Conservation (phyloP, 1,140 invertebrate genomes). For the Drosophila seguyi region DNA sequence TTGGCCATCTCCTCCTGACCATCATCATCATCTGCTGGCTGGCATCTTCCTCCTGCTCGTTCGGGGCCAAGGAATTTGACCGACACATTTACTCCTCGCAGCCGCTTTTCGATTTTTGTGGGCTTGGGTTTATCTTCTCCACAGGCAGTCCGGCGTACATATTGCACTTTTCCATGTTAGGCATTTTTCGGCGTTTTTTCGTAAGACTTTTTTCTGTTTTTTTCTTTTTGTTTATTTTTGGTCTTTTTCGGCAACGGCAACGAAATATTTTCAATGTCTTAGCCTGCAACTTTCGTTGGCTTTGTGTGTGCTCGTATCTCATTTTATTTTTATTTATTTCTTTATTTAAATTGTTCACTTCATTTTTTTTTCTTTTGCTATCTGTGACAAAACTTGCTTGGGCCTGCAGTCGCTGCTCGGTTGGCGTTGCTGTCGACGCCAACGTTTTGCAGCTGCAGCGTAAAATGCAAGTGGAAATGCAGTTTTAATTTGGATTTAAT, state of each 20-base stretch:
- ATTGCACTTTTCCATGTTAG: slow-evolving; percentile 55
- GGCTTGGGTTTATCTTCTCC: slow-evolving; percentile 43
- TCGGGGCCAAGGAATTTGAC: slow-evolving; percentile 62
- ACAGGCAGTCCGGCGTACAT: slow-evolving; percentile 16
- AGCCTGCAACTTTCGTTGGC: slow-evolving; percentile 65
- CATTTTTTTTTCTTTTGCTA: slow-evolving; percentile 5
- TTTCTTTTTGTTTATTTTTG: slow-evolving; percentile 12
- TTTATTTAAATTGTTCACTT: slow-evolving; percentile 28
- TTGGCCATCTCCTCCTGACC: slow-evolving; percentile 27
- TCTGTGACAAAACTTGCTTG: slow-evolving; percentile 67
- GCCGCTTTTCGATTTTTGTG: slow-evolving; percentile 29
- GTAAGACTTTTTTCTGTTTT: not conserved
- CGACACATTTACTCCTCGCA: slow-evolving; percentile 57
- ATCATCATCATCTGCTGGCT: slow-evolving; percentile 7
- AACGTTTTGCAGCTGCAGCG: slow-evolving; percentile 26
- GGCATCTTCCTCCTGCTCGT: slow-evolving; percentile 37
- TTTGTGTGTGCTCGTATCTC: slow-evolving; percentile 29
- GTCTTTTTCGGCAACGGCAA: slow-evolving; percentile 58
- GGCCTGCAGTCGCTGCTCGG: slow-evolving; percentile 38
- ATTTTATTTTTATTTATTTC: slow-evolving; percentile 35
- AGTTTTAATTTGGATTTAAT: slow-evolving; percentile 19
- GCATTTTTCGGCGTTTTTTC: slow-evolving; percentile 26
- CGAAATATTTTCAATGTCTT: slow-evolving; percentile 69
- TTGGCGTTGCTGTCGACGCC: slow-evolving; percentile 13
- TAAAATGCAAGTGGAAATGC: slow-evolving; percentile 36